Evolutionary conservation across 2,113 vertebrate genomes (phyloP), one percentile per base, ranked within the genome.

Genomic region (Grammomys dolichurus): DNA sequence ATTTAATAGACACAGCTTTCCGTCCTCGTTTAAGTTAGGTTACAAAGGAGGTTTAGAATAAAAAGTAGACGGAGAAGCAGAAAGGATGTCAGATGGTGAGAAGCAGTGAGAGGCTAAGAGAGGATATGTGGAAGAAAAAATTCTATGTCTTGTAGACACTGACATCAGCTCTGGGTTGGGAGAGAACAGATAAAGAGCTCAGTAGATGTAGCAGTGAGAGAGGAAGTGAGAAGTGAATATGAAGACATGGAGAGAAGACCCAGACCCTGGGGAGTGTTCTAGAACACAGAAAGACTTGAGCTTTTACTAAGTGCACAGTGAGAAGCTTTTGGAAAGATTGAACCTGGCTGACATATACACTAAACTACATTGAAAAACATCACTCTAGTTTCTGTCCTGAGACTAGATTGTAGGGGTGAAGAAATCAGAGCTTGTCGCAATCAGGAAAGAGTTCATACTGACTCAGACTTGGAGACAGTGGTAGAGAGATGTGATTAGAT

Each of bases 1-100:
- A 87, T 91, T 69, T 6, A 58, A 90, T 51, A 95, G 60, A 80
- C 63, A 87, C 87, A 87, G 16, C 69, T 92, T 75, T 19, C 31
- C 87, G n/a, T 24, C 36, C 89, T 82, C 12, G 12, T 85, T 46
- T 24, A 78, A 87, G 3, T 89, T 89, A 92, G 86, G 51, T 90
- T 91, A 81, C 43, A 67, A 7, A 7, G 69, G n/a, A 78, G 20
- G 65, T 2, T 77, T 67, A 48, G 2, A 76, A 36, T 82, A 54
- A 69, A 94, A 94, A 87, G 31, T 77, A 75, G 28, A 84, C 16
- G 65, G 12, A 75, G 36, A 72, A 91, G 24, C 60, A 77, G 80
- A 85, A 67, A 72, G 14, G 81, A 46, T 31, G 10, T 22, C 5
- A 72, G 5, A 46, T 46, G 20, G 43, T 84, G 31, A 40, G 63